Percentiles rank a stretch among this genome's conserved stretches.
phyloP scores from a whole-genome alignment of 2,888 invertebrate species.

The Hypomecis punctinalis region DNA sequence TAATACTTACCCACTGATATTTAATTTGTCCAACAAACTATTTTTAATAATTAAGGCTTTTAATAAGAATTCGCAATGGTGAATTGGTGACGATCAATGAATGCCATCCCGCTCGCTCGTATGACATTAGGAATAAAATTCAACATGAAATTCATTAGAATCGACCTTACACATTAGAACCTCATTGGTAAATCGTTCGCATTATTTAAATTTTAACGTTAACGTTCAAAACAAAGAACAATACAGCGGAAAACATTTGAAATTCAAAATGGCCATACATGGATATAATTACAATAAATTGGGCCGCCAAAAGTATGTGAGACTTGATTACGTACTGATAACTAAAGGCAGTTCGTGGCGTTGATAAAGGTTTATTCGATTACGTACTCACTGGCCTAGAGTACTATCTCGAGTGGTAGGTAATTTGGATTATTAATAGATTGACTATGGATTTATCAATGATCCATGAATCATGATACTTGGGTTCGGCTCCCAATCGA shows the following conservation, averaged over 20 bases:
- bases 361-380: constrained; percentile 32
- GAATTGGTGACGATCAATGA: too few species aligned
- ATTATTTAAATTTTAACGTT: neutral
- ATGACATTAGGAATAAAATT: too few species aligned
- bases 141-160: too few species aligned
- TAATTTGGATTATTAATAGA: constrained; percentile 29
- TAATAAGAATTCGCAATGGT: too few species aligned
- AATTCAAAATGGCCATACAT: constrained; percentile 14
- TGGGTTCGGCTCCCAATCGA: too few species aligned
- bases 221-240: constrained; percentile 11
- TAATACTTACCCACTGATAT: too few species aligned
- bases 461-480: neutral
- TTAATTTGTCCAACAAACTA: too few species aligned
- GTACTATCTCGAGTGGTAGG: constrained; percentile 27
- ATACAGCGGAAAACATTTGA: constrained; percentile 12
- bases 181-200: too few species aligned
- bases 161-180: too few species aligned
- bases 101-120: too few species aligned
- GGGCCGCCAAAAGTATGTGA: constrained; percentile 22
- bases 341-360: constrained; percentile 19
- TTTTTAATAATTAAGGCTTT: too few species aligned
- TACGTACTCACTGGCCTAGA: constrained; percentile 16
- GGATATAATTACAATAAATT: constrained; percentile 29
- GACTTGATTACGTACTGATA: constrained; percentile 31
- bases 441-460: constrained; percentile 20